phyloP scores from a whole-genome alignment of 2,888 invertebrate genomes.

The Phania funesta region DNA sequence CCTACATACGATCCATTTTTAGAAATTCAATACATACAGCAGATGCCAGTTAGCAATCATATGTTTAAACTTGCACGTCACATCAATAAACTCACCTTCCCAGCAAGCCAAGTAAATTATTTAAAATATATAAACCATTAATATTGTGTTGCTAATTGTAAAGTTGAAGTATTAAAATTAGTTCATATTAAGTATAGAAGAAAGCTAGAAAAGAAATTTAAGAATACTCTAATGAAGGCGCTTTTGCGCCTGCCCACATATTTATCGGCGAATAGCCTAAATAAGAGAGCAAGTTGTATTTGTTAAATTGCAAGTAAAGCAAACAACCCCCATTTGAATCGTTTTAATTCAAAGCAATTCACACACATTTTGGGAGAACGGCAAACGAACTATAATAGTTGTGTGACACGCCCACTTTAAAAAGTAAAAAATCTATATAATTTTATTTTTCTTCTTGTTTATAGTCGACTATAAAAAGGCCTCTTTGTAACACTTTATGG shows the following conservation, averaged over 20 bases:
- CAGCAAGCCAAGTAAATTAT: no score
- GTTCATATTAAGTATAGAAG: no score
- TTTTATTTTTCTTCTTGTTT: constrained; percentile 48
- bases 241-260: neutral
- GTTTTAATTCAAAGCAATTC: constrained; percentile 30
- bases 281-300: constrained; percentile 22
- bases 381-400: constrained; percentile 58
- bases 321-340: constrained; percentile 52
- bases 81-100: no score
- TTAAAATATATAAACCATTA: no score
- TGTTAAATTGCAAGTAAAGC: constrained; percentile 23
- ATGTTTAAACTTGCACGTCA: no score
- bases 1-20: no score
- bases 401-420: constrained; percentile 56
- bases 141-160: no score
- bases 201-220: no score
- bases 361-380: constrained; percentile 52
- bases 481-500: constrained; percentile 65
- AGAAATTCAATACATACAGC: no score
- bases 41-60: no score
- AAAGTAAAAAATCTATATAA: constrained; percentile 41
- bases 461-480: constrained; percentile 42
- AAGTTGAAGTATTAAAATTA: no score
- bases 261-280: neutral
- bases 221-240: no score